Evolutionary conservation across 2,113 vertebrate genomes (phyloP), one percentile per base, ranked within the genome.

Genomic region (Zapornia atra): DNA sequence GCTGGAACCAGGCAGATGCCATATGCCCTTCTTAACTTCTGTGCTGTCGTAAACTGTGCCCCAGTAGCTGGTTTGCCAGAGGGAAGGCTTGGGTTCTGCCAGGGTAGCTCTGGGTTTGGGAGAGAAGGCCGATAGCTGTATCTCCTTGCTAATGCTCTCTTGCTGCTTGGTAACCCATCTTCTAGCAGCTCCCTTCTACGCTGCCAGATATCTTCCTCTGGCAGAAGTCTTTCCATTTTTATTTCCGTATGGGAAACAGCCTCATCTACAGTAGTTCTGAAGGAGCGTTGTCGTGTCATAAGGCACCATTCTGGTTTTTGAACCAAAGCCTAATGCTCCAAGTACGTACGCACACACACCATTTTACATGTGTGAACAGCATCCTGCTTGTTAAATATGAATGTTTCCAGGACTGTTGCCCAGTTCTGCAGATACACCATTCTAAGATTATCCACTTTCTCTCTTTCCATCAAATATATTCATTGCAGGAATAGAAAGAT

Each of bases 381-480:
- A 38, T 33, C 7, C 16, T 77, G 36, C 61, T 85, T 82, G 65
- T 90, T 91, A 93, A 94, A 81, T 68, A 31, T 7, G 19, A 56
- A 3, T 86, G 12, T 92, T 96, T 94, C 86, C 92, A 93, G 88
- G 65, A 56, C 61, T 75, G 53, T 54, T 93, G 79, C 90, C 94
- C 61, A 57, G 60, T 64, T 88, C 77, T 86, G 76, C 53, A 87
- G 44, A 76, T 87, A 69, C 31, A 82, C 53, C 28, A 72, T 53
- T 79, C 79, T 82, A 81, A 95, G 95, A 84, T 90, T 90, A 92
- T 88, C 66, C 90, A 54, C 84, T 90, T 95, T 46, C 92, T 96
- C 36, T 90, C 71, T 95, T 94, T 88, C 56, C 59, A 63, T 88
- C 81, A 66, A 21, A n/a, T 44, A 15, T 34, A 86, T 31, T 90